These are phyloP conservation scores for Zhengitettix transpicula DNA, from an alignment of 2,888 invertebrate species.

Conservation along the genomic window DNA sequence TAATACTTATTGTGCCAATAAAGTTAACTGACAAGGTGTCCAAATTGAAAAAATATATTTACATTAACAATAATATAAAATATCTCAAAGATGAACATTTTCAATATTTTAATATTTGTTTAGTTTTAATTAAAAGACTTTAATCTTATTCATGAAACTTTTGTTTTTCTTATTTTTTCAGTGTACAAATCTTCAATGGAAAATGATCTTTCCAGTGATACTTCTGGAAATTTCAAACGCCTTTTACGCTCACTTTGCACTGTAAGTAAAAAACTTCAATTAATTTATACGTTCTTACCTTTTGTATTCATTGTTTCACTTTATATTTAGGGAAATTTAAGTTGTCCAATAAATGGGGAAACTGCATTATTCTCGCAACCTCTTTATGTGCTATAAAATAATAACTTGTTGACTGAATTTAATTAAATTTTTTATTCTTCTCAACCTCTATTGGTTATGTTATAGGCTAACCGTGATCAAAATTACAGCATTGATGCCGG, in stretches of 20 bases:
- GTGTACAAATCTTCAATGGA: slow-evolving; percentile 68
- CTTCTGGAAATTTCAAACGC: slow-evolving; percentile 80
- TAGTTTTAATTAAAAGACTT: no score
- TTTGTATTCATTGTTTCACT: no score
- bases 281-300: no score
- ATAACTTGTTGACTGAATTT: not conserved
- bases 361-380: no score
- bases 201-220: slow-evolving; percentile 69
- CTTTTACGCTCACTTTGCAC: slow-evolving; percentile 72
- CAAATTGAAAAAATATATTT: no score
- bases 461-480: slow-evolving; percentile 62
- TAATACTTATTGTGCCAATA: not conserved
- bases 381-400: no score
- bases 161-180: slow-evolving; percentile 25
- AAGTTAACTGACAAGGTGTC: not conserved
- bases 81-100: no score
- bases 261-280: slow-evolving; percentile 26
- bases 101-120: no score
- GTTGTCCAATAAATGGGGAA: no score
- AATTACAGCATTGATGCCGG: slow-evolving; percentile 52
- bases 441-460: slow-evolving; percentile 8
- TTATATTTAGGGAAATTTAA: no score
- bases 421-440: not conserved
- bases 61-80: no score
- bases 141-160: no score